Evolutionary conservation across 1,140 invertebrate species (phyloP).

Genomic region (Cotesia vestalis): DNA sequence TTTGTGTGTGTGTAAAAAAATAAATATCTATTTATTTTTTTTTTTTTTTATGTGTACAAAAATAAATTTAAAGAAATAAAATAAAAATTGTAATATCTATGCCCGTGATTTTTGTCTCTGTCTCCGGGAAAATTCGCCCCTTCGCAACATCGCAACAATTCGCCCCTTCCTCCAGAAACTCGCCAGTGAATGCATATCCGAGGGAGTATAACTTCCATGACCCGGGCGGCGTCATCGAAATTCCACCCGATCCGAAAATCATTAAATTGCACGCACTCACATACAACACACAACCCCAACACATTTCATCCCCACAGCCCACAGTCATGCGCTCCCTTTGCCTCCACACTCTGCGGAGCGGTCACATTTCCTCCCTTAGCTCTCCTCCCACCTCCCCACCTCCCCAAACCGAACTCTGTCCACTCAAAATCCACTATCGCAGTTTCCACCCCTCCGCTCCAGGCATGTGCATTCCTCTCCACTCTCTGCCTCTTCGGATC

Average conservation of each 20-base stretch:
- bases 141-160: no score
- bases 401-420: conserved; percentile 38
- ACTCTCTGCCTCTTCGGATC: neutral
- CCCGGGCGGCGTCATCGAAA: conserved; percentile 62
- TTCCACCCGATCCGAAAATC: conserved; percentile 59
- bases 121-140: neutral
- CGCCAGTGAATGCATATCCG: conserved; percentile 21
- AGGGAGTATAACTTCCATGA: conserved; percentile 6
- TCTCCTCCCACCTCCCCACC: neutral
- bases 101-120: conserved; percentile 28
- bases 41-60: no score
- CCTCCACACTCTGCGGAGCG: neutral
- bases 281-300: conserved; percentile 40
- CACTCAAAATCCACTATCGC: conserved; percentile 42
- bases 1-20: no score
- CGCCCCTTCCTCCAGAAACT: conserved; percentile 25
- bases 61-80: neutral
- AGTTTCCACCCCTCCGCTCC: conserved; percentile 27
- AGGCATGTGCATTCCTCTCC: neutral
- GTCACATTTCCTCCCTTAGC: conserved; percentile 1
- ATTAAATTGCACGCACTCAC: conserved; percentile 63
- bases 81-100: neutral
- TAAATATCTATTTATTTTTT: no score
- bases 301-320: conserved; percentile 42
- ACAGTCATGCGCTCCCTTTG: conserved; percentile 26